Evolutionary conservation across 2,888 invertebrate species (phyloP), one percentile per base, ranked within the genome.

Genomic region (Epinotia nisella): DNA sequence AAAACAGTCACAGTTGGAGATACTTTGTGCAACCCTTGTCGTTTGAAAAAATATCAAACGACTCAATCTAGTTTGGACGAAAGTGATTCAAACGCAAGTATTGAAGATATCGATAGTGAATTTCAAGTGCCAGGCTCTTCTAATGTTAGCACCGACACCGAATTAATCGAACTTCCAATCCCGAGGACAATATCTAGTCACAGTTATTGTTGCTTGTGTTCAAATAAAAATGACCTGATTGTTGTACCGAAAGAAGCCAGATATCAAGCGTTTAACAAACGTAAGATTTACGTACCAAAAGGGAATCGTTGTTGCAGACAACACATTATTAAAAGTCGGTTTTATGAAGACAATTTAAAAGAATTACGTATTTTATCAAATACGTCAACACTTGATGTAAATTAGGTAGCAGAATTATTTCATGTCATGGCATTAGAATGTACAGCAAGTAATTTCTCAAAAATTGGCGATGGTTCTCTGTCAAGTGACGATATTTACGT

Each of bases 161-260:
- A 62, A 62, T 62, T 62, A 9, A 62, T 49, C 9, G 62, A 62
- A 62, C 62, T 62, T 1, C 62, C 21, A 62, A 62, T 62, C 49
- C 62, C 49, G n/a, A 53, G 64, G 53, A 64, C 64, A 53, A 53
- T 64, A 13, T 64, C 64, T 53, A 64, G 53, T 15, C 64, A 64
- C 13, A 35, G 64, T 29, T 64, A 64, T 53, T 64, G 64, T 17
- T 68, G 58, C 49, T 49, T 59, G 58, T 68, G 68, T 59, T 59
- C 59, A 21, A 17, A 10, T 68, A 68, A 68, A 59, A 51, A 29
- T 49, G 68, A 59, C 59, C 59, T 68, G 49, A 49, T 35, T 59
- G 45, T 68, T 68, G 19, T 68, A 17, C 59, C 68, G 35, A 21
- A 68, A 15, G 59, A 68, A 68, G 68, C 68, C 68, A 60, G 59